phyloP scores from a whole-genome alignment of 2,888 invertebrate species.

The Drosophila koepferae region DNA sequence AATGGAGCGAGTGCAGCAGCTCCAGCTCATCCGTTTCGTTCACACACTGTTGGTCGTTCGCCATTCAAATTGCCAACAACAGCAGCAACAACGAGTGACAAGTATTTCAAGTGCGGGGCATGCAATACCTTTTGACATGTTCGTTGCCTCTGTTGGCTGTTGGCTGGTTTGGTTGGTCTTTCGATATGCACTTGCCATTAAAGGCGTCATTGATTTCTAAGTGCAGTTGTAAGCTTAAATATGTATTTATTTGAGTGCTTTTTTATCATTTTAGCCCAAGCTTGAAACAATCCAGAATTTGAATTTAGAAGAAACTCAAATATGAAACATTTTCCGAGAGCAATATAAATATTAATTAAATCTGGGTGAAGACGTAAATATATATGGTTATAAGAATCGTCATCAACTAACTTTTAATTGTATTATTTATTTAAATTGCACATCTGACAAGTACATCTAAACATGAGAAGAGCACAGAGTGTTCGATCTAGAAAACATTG shows the following conservation, averaged over 20 bases:
- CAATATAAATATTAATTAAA: neutral
- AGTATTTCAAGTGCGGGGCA: constrained; percentile 77
- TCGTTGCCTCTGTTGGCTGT: constrained; percentile 30
- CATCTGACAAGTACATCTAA: neutral
- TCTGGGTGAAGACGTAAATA: too few relatives aligned
- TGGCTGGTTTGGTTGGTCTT: constrained; percentile 11
- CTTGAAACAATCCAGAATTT: neutral
- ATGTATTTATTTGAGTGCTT: neutral
- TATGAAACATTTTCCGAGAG: neutral
- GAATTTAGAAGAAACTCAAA: neutral
- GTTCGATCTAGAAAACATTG: neutral
- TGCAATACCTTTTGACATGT: constrained; percentile 80
- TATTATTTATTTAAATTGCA: neutral
- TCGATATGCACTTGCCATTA: constrained; percentile 20
- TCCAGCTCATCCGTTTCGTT: constrained; percentile 9
- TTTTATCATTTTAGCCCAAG: too few relatives aligned
- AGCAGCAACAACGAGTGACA: constrained; percentile 48
- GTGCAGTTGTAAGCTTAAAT: neutral
- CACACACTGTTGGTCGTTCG: constrained; percentile 62
- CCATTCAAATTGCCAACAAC: constrained; percentile 73
- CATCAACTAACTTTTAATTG: neutral
- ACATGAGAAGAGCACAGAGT: constrained; percentile 17
- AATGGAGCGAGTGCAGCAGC: constrained; percentile 26
- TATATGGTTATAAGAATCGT: too few relatives aligned
- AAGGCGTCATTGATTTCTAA: neutral